Evolutionary conservation across 2,888 invertebrate genomes (phyloP), one percentile per base, ranked within the genome.

Genomic region (Dynastes grantii): DNA sequence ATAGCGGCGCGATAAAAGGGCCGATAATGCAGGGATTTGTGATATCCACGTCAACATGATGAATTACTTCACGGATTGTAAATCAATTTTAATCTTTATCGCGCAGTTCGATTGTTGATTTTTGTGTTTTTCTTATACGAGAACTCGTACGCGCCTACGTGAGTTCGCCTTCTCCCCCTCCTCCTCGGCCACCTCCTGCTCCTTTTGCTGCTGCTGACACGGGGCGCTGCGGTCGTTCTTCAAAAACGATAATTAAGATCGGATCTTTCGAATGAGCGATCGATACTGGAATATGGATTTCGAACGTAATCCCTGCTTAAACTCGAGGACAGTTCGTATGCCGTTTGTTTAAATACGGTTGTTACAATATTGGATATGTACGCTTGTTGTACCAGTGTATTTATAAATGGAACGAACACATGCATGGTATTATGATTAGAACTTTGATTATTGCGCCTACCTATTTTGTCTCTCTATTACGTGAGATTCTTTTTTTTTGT

Each of bases 21-120:
- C 84, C 83, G 86, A 87, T 87, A 88, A 88, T 86, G 88, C 88
- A 87, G 88, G 88, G 88, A 88, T 89, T 88, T 87, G 87, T 85
- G 89, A 86, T 88, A 89, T 88, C 88, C 88, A 87, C 88, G 87
- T 86, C 88, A 87, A 85, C 83, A 86, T 88, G 88, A 89, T 88
- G 87, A 88, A 89, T 89, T 87, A 84, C 86, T 85, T 85, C 87
- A 88, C 88, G 88, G 89, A 89, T 89, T 89, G 89, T 89, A 89
- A 89, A 89, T 89, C 89, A 89, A 88, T 87, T 87, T 87, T 87
- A 88, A 88, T 88, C 88, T 88, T 87, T 87, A 81, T 80, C 79
- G 53, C 86, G 86, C 84, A 86, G 85, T 85, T 85, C 84, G 84
- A 85, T 84, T 86, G 85, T 85, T 84, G 85, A 84, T 85, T 83